Evolutionary conservation across 2,797 vertebrate species (phyloP).

Genomic region (Periophthalmus magnuspinnatus): DNA sequence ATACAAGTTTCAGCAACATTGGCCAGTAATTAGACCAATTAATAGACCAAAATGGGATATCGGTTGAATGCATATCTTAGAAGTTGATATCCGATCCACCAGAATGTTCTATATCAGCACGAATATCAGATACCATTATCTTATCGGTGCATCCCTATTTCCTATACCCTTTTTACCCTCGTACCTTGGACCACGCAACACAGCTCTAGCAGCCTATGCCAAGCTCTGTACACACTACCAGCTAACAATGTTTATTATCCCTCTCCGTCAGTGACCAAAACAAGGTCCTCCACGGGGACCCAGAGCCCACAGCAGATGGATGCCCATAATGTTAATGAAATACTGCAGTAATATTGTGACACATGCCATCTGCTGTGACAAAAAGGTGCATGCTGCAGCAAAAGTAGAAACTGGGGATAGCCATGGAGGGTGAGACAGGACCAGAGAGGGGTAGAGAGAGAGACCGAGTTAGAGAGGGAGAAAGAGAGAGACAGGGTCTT

Average conservation of each 20-base stretch:
- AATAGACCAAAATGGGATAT: no score
- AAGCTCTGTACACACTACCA: constrained; percentile 20
- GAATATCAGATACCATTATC: no score
- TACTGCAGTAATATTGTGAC: constrained; percentile 70
- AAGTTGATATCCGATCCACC: no score
- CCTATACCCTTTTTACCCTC: neutral
- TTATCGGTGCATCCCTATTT: neutral
- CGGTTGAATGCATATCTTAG: no score
- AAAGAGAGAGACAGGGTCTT: neutral
- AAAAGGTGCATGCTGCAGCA: constrained; percentile 50
- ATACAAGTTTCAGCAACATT: no score
- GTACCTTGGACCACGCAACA: constrained; percentile 7
- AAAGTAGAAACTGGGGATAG: constrained; percentile 49
- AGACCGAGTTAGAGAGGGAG: constrained; percentile 7
- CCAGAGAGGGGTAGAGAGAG: constrained; percentile 21
- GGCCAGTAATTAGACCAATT: no score
- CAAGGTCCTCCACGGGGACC: constrained; percentile 54
- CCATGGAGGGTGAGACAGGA: constrained; percentile 25
- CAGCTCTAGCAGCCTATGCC: constrained; percentile 11
- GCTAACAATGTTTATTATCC: constrained; percentile 61
- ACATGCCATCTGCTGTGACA: constrained; percentile 71
- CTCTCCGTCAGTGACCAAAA: constrained; percentile 56
- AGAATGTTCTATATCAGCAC: no score
- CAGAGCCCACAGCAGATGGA: constrained; percentile 68
- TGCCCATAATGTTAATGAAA: constrained; percentile 75